Base-by-base conservation (phyloP, 1,140 invertebrate species). In the Papilio helenus region DNA sequence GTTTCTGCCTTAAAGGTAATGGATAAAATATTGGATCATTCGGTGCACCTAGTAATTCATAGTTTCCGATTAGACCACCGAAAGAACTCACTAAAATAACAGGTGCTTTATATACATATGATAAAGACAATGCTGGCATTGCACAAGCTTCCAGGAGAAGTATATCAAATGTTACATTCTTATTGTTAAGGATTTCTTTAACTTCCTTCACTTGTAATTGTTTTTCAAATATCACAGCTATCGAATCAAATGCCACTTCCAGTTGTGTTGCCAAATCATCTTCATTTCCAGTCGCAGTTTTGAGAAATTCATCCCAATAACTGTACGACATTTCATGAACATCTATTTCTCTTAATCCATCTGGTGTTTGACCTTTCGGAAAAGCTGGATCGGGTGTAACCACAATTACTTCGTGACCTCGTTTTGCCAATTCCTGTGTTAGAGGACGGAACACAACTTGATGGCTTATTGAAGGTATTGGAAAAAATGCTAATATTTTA, bases 381-480 rank as follows among this genome's bases (percentile, higher is more conserved):
- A 85, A 88, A 0, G 74, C 86, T 16, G 94, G 93, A 86, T 93
- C 85, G 18, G 92, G 79, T 14, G 94, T 95, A 10, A 94, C 76
- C 0, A 93, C 85, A 1, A 92, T 90, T 0, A 96, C 85, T 79
- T 95, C 88, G 84, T 96, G 95, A 14, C 95, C 95, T 71, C 90
- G 85, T 46, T 88, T 92, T 0, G 87, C 89, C 39, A 96, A 84
- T 72, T 92, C 94, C 79, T 89, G 86, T 16, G 90, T 91, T 3
- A 96, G 29, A 18, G 94, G 88, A 78, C 91, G 84, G 79, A 94
- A 95, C 0, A 95, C 93, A 4, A 95, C 86, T 88, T 96, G 95
- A 85, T 96, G 96, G 82, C 96, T 96, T 72, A 95, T 92, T 0
- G 95, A 95, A 0, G 95, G 90, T 12, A 88, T 89, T 5, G 95